Evolutionary conservation across 2,888 invertebrate genomes (phyloP), one percentile per base, ranked within the genome.

Genomic region (Hydropsyche betteni): DNA sequence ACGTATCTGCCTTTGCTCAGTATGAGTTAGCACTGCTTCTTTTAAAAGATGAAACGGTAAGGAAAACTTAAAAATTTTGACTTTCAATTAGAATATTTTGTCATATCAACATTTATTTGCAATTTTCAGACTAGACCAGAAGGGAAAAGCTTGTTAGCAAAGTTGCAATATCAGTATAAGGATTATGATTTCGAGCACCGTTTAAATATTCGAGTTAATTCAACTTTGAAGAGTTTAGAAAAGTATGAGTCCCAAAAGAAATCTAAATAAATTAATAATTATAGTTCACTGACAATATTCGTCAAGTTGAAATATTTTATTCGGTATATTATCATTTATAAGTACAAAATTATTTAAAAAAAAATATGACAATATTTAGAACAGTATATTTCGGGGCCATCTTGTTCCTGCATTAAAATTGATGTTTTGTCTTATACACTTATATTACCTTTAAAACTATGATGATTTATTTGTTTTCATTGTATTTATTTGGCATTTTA

Each of bases 141-240:
- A 81, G 90, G 90, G 34, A 88, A 84, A 81, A 80, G 80, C 55
- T 81, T 86, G 52, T 81, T 91, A 34, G 81, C 84, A 51, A 85
- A 87, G 80, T 86, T 87, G 38, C 86, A 89, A 69, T 71, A 71
- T 81, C 85, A 86, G 70, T 91, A 89, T 81, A 90, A 87, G 81
- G 89, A 90, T 80, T 92, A 90, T 81, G 91, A 92, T 83, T 91
- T 92, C 83, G 91, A 92, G 81, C 89, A 89, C 81, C 86, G 91
- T 69, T 85, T 92, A 64, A 89, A 86, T 80, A 89, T 91, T 38
- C 84, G 90, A 78, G 89, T 91, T 69, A 89, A 90, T 81, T 86
- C 88, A 69, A 87, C 89, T 61, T 82, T 90, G 77, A 85, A 84
- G 80, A 81, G 79, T 6, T n/a, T 81, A 69, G 79, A 81, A 52